Evolutionary conservation across 2,888 invertebrate genomes (phyloP).

Genomic region (Drosophila mercatorum): DNA sequence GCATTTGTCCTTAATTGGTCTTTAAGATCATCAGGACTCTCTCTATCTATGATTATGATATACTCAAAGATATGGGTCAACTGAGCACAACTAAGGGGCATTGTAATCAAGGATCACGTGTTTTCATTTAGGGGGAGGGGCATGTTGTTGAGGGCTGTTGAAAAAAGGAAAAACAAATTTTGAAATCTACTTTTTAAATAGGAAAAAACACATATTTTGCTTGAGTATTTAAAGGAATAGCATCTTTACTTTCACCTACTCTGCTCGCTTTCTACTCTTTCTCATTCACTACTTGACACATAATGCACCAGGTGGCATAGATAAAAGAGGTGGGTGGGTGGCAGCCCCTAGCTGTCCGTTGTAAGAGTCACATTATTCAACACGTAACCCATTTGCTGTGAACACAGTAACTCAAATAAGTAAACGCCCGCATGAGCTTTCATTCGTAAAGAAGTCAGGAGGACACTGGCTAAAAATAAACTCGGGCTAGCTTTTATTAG

Average conservation of each 20-base stretch:
- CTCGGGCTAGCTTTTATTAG: constrained; percentile 54
- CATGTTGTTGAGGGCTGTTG: not conserved
- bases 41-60: not conserved
- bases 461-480: constrained; percentile 67
- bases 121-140: not conserved
- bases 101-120: too few relatives aligned
- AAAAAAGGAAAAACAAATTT: not conserved
- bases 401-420: constrained; percentile 54
- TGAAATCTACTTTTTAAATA: not conserved
- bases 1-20: too few relatives aligned
- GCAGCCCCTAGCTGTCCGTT: constrained; percentile 20
- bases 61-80: not conserved
- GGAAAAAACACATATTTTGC: not conserved
- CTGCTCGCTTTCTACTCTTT: not conserved
- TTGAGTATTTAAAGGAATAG: not conserved
- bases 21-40: not conserved
- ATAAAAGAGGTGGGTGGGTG: constrained; percentile 4
- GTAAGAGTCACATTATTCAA: constrained; percentile 52
- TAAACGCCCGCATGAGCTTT: constrained; percentile 45
- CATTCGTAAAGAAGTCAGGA: constrained; percentile 31
- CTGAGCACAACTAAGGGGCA: not conserved
- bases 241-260: not conserved
- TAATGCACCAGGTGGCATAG: not conserved
- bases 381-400: constrained; percentile 67
- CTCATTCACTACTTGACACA: not conserved